phyloP scores from a whole-genome alignment of 2,888 invertebrate species.

The Morpho deidamia region DNA sequence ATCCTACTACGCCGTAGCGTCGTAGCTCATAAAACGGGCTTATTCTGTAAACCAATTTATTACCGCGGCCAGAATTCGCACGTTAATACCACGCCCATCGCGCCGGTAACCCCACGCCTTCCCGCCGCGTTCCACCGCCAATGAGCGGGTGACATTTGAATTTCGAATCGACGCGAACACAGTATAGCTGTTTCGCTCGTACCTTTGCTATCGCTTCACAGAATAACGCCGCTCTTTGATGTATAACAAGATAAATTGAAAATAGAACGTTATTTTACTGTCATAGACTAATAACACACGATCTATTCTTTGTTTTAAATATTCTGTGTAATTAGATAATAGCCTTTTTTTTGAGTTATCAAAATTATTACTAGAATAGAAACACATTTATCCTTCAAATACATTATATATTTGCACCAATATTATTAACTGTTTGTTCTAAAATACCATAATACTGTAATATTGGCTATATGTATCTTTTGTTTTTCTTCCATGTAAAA shows the following conservation, averaged over 20 bases:
- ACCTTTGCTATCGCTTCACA: constrained; percentile 1
- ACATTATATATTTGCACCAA: too few species aligned
- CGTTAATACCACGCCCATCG: constrained; percentile 64
- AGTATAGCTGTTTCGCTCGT: constrained; percentile 56
- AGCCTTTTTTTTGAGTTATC: too few species aligned
- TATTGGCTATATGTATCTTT: too few species aligned
- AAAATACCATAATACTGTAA: too few species aligned
- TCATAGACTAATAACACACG: background rate
- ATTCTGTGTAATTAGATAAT: too few species aligned
- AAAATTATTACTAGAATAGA: too few species aligned
- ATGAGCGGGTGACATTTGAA: constrained; percentile 54
- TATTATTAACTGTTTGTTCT: too few species aligned
- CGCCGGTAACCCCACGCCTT: constrained; percentile 60
- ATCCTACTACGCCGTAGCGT: constrained; percentile 52
- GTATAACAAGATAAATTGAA: background rate
- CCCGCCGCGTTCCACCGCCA: constrained; percentile 59
- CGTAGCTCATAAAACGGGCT: constrained; percentile 31
- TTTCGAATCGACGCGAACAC: constrained; percentile 51
- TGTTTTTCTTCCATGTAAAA: too few species aligned
- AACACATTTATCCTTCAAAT: too few species aligned
- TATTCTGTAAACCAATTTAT: constrained; percentile 58
- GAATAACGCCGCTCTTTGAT: background rate
- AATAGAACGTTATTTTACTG: background rate
- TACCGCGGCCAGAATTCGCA: constrained; percentile 51
- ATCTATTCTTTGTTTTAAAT: too few species aligned